Conservation (phyloP, 2,797 vertebrate genomes). For the Anomalospiza imberbis region DNA sequence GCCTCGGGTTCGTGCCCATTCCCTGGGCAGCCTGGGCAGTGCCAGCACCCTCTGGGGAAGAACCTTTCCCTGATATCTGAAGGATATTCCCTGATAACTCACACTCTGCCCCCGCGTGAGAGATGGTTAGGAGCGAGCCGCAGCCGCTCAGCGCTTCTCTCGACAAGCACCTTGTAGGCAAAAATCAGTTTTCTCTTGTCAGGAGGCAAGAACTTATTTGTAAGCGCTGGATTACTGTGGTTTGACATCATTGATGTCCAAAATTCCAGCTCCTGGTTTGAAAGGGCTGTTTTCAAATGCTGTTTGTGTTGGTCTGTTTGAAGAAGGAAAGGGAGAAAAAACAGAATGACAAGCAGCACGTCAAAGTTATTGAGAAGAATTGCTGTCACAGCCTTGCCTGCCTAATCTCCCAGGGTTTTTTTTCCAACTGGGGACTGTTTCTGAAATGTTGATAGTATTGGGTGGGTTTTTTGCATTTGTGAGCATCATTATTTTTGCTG, state of each 20-base stretch:
- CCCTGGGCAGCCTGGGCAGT: neutral
- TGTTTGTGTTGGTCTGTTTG: slow-evolving; percentile 9
- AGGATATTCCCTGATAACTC: neutral
- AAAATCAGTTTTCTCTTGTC: neutral
- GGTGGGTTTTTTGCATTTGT: neutral
- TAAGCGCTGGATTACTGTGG: neutral
- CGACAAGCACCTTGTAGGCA: neutral
- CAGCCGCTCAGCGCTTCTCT: fast-evolving
- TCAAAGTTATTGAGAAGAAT: slow-evolving; percentile 12
- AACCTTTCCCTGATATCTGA: neutral
- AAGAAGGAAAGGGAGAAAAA: neutral
- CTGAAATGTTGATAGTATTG: neutral
- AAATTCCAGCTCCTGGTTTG: neutral
- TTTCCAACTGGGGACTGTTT: neutral
- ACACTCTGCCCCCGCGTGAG: fast-evolving
- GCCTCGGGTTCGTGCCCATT: neutral
- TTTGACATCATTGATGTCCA: neutral
- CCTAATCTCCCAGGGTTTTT: neutral
- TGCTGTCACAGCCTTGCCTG: neutral
- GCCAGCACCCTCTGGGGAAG: neutral
- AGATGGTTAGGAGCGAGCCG: fast-evolving
- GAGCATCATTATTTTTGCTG: neutral
- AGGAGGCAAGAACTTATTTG: neutral
- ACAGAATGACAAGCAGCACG: neutral
- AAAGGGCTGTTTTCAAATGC: slow-evolving; percentile 8